A percentile compares a stretch with the other conserved stretches of the same genome.
Conservation (phyloP, 2,888 invertebrate species). For the Acanthosepion pharaonis region DNA sequence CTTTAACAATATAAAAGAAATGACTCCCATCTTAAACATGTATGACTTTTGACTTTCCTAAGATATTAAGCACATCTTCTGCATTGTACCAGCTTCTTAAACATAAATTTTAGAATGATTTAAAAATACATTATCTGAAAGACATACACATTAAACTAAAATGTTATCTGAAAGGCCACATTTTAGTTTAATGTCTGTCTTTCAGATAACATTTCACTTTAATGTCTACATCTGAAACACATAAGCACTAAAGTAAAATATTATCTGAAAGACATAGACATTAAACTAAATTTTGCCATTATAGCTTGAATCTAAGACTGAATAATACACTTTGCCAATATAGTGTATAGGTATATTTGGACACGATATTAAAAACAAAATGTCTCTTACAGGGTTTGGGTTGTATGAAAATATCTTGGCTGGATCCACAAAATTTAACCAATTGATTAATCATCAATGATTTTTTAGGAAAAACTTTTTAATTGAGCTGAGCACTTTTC, state of each 20-base stretch:
- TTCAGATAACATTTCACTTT: too few species aligned
- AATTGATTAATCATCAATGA: too few species aligned
- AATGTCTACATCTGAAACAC: too few species aligned
- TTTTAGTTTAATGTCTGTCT: too few species aligned
- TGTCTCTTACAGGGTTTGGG: not conserved
- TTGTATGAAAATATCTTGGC: too few species aligned
- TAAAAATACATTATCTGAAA: not conserved
- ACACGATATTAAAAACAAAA: not conserved
- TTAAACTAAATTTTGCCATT: too few species aligned
- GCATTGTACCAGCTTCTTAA: constrained; percentile 14
- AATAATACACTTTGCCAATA: not conserved
- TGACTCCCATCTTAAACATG: not conserved
- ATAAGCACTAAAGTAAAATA: too few species aligned
- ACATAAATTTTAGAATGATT: not conserved
- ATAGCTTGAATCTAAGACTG: not conserved
- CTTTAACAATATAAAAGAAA: not conserved
- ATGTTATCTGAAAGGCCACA: too few species aligned
- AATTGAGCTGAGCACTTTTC: too few species aligned
- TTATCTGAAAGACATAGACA: too few species aligned
- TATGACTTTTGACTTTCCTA: not conserved
- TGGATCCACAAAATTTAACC: too few species aligned
- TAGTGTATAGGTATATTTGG: not conserved
- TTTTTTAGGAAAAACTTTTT: too few species aligned
- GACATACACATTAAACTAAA: not conserved
- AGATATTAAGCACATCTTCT: not conserved